Evolutionary conservation across 2,113 vertebrate genomes (phyloP).

Genomic region (Lipophrys pholis): DNA sequence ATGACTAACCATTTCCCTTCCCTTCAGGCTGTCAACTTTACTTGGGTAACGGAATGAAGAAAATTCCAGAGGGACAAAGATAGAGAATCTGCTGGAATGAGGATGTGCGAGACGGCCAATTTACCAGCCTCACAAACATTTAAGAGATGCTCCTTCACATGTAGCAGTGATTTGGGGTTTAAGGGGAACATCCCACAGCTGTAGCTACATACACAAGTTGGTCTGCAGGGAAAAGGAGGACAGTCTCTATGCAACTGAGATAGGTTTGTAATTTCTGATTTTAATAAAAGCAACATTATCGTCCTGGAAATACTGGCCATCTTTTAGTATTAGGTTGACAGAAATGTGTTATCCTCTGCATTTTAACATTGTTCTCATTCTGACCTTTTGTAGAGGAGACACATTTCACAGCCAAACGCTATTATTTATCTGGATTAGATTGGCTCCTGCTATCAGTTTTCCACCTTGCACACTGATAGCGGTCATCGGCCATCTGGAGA

Average conservation of each 20-base stretch:
- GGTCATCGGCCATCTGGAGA: slow-evolving; percentile 5
- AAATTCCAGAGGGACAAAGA: neutral
- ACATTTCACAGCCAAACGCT: neutral
- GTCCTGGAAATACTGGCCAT: too few species aligned
- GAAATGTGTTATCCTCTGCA: too few species aligned
- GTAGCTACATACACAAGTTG: too few species aligned
- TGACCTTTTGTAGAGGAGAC: neutral
- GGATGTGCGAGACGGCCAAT: neutral
- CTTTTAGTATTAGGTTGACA: too few species aligned
- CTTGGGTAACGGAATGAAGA: neutral
- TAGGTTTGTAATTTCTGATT: too few species aligned
- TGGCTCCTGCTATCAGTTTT: slow-evolving; percentile 6
- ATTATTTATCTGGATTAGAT: slow-evolving; percentile 15
- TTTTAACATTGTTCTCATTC: too few species aligned
- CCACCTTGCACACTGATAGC: neutral
- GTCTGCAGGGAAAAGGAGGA: too few species aligned
- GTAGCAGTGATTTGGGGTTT: neutral
- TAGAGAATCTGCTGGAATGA: neutral
- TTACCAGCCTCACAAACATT: neutral
- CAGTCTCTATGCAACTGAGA: too few species aligned
- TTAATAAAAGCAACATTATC: too few species aligned
- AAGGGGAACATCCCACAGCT: neutral
- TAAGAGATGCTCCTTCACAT: neutral
- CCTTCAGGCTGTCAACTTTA: neutral
- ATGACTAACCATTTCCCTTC: neutral